Percentiles rank a stretch among this genome's conserved stretches.
These are phyloP conservation scores for Sparus aurata DNA, from an alignment of 2,797 vertebrate genomes.

Conservation along the genomic window DNA sequence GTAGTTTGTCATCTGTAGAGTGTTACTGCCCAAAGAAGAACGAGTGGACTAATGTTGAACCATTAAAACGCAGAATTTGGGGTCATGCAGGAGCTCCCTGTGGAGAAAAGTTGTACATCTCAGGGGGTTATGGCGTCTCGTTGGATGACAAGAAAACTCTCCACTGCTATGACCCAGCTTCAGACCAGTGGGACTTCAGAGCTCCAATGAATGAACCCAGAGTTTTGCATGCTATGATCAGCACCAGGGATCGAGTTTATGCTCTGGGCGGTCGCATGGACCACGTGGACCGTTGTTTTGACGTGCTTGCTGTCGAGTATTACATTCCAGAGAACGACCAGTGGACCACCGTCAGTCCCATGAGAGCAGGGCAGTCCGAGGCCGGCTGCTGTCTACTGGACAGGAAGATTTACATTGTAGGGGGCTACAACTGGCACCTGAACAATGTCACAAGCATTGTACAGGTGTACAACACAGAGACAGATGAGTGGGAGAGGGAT, in stretches of 20 bases:
- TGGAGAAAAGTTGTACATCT: conserved; percentile 90
- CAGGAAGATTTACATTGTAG: conserved; percentile 93
- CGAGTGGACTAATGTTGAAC: conserved; percentile 92
- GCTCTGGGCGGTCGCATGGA: conserved; percentile 97
- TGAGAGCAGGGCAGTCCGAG: conserved; percentile 96
- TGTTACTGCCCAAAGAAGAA: conserved; percentile 94
- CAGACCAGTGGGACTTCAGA: conserved; percentile 94
- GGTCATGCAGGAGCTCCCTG: conserved; percentile 92
- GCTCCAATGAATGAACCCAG: conserved; percentile 96
- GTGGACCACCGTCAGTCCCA: conserved; percentile 96
- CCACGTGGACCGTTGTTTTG: conserved; percentile 96
- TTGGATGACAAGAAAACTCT: conserved; percentile 96
- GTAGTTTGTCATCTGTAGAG: conserved; percentile 95
- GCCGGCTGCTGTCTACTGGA: conserved; percentile 94
- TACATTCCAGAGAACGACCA: conserved; percentile 93
- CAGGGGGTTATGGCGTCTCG: conserved; percentile 95
- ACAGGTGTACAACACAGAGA: conserved; percentile 96
- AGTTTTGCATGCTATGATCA: conserved; percentile 95
- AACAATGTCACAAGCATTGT: conserved; percentile 98
- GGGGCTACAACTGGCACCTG: conserved; percentile 98
- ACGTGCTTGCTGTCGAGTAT: conserved; percentile 94
- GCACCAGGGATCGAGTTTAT: conserved; percentile 86
- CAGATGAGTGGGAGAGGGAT: conserved; percentile 97
- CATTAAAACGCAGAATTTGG: conserved; percentile 96
- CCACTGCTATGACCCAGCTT: conserved; percentile 91